A percentile compares a stretch with the other conserved stretches of the same genome.
These are phyloP conservation scores for Dromas ardeola DNA, from an alignment of 2,113 vertebrate species.

Conservation along the genomic window DNA sequence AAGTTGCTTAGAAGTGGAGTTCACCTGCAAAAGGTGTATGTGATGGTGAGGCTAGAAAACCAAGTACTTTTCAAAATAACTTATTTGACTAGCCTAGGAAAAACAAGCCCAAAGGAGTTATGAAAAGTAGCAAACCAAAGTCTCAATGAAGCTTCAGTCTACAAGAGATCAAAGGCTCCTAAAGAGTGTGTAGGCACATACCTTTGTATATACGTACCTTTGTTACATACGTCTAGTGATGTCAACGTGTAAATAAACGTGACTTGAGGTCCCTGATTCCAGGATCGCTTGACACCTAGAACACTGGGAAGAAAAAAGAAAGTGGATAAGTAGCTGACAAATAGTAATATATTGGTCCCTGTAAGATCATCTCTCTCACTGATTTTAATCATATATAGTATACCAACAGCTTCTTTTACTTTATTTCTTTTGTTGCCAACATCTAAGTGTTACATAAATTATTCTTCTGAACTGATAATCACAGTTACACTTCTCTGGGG, in stretches of 20 bases:
- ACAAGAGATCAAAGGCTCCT: background rate
- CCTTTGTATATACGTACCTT: background rate
- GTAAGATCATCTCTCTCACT: background rate
- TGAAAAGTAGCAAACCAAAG: background rate
- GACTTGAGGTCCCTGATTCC: background rate
- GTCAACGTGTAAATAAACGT: fast-evolving
- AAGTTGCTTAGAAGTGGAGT: background rate
- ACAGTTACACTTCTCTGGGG: background rate
- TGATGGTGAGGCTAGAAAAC: background rate
- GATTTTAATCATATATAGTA: background rate
- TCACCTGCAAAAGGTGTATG: background rate
- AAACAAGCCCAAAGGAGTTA: background rate
- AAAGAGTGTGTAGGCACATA: background rate
- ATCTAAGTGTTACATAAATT: background rate
- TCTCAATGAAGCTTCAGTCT: background rate
- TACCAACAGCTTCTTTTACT: background rate
- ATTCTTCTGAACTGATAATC: background rate
- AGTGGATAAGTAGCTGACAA: background rate
- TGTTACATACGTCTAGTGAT: background rate
- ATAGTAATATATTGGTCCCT: background rate
- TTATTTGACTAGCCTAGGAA: background rate
- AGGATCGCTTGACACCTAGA: background rate
- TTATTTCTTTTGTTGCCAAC: background rate
- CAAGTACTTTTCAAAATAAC: background rate
- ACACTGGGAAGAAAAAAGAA: background rate